Conservation (phyloP, 2,888 invertebrate species). For the Cremastinae sp. region DNA sequence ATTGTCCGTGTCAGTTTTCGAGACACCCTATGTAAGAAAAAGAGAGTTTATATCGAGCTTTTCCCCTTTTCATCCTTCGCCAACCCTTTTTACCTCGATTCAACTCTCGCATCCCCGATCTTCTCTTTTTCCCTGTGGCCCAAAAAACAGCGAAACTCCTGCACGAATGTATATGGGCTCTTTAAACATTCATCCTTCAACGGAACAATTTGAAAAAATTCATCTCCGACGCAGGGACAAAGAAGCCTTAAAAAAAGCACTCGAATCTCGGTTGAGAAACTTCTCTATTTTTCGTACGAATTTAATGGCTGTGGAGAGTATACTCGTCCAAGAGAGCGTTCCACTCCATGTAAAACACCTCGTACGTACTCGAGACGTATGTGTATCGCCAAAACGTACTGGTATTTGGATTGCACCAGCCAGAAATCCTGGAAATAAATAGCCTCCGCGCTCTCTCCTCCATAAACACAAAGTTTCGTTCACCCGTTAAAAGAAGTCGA, state of each 20-base stretch:
- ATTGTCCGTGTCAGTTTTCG: not conserved
- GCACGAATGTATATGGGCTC: not conserved
- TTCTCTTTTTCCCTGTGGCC: constrained; percentile 20
- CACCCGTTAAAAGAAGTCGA: constrained; percentile 28
- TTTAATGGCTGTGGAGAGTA: not conserved
- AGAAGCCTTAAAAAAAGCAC: not conserved
- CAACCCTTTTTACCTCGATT: constrained; percentile 52
- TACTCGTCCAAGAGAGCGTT: not conserved
- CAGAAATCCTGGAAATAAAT: constrained; percentile 44
- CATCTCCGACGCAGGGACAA: not conserved
- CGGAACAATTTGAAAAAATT: not conserved
- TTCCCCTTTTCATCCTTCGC: constrained; percentile 40
- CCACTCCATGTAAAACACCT: constrained; percentile 1
- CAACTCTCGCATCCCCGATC: constrained; percentile 26
- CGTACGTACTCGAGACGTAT: not conserved
- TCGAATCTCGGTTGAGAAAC: not conserved
- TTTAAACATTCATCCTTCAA: not conserved
- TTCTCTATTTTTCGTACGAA: not conserved
- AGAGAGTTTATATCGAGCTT: constrained; percentile 13
- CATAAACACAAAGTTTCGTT: constrained; percentile 38
- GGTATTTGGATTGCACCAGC: constrained; percentile 24
- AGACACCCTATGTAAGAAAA: constrained; percentile 5
- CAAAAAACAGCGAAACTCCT: constrained; percentile 1
- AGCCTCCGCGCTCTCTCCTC: constrained; percentile 30
- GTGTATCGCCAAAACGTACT: not conserved